phyloP scores from a whole-genome alignment of 2,113 vertebrate species.

The Catharus minimus region DNA sequence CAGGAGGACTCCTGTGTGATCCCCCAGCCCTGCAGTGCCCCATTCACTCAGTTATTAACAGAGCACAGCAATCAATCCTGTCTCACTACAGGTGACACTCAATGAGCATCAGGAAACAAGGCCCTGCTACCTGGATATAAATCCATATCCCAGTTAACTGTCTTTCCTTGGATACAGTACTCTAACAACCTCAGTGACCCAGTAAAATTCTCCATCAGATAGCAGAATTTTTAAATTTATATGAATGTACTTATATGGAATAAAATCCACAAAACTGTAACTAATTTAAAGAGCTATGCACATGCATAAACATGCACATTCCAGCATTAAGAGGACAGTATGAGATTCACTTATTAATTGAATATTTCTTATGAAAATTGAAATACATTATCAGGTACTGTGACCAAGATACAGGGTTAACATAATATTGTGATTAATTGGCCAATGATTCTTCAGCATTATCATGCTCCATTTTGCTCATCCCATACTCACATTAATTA shows the following conservation, averaged over 20 bases:
- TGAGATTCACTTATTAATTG: neutral
- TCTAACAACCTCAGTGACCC: neutral
- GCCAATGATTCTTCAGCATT: neutral
- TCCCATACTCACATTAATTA: neutral
- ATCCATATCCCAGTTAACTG: neutral
- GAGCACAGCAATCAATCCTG: neutral
- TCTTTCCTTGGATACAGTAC: neutral
- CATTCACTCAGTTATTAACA: neutral
- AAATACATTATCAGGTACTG: fast-evolving
- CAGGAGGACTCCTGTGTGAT: neutral
- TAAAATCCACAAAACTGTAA: neutral
- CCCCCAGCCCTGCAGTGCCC: neutral
- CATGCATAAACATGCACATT: neutral
- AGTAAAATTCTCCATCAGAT: neutral
- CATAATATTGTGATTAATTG: fast-evolving
- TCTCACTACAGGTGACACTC: neutral
- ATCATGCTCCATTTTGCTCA: neutral
- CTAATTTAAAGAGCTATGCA: neutral
- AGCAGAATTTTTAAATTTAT: neutral
- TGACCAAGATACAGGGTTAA: neutral
- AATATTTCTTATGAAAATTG: neutral
- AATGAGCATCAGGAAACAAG: neutral
- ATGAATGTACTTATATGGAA: neutral
- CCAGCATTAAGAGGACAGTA: fast-evolving
- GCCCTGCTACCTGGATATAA: neutral